A percentile compares a stretch with the other conserved stretches of the same genome.
Conservation (phyloP, 2,113 vertebrate genomes). For the Aspidoscelis tigris region DNA sequence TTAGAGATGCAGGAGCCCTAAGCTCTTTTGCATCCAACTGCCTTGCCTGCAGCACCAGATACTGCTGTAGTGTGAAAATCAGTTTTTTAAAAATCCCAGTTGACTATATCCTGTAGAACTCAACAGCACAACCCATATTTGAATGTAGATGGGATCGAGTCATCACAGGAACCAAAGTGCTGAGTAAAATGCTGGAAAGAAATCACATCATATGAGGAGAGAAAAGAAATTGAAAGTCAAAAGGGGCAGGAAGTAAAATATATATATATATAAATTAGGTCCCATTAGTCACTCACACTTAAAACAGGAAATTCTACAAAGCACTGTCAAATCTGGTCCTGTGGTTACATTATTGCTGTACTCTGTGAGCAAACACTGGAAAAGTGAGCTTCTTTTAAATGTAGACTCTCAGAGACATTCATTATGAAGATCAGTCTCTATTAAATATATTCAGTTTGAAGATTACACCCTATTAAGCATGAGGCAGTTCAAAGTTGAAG, state of each 20-base stretch:
- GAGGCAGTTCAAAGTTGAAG: constrained; percentile 40
- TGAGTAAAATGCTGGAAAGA: background rate
- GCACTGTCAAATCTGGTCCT: constrained; percentile 31
- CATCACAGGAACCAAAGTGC: no score
- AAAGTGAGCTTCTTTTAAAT: constrained; percentile 64
- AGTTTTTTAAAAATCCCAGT: no score
- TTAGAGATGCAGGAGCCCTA: background rate
- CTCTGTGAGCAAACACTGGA: constrained; percentile 47
- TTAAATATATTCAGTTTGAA: constrained; percentile 47
- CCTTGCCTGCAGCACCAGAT: background rate
- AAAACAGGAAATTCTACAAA: constrained; percentile 61
- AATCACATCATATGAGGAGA: background rate
- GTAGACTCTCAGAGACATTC: constrained; percentile 44
- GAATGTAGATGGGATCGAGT: background rate
- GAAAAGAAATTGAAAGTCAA: background rate
- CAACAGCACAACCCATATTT: background rate
- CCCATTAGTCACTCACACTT: constrained; percentile 35
- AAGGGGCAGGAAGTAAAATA: constrained; percentile 1
- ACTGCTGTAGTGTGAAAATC: background rate
- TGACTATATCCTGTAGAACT: background rate
- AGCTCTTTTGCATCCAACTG: background rate
- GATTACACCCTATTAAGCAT: constrained; percentile 25
- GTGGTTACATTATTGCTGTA: constrained; percentile 31
- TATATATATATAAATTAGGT: constrained; percentile 49
- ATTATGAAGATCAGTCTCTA: constrained; percentile 55